A percentile compares a stretch with the other conserved stretches of the same genome.
These are phyloP conservation scores for Caenorhabditis inopinata DNA, from an alignment of 1,140 invertebrate genomes.

Conservation along the genomic window DNA sequence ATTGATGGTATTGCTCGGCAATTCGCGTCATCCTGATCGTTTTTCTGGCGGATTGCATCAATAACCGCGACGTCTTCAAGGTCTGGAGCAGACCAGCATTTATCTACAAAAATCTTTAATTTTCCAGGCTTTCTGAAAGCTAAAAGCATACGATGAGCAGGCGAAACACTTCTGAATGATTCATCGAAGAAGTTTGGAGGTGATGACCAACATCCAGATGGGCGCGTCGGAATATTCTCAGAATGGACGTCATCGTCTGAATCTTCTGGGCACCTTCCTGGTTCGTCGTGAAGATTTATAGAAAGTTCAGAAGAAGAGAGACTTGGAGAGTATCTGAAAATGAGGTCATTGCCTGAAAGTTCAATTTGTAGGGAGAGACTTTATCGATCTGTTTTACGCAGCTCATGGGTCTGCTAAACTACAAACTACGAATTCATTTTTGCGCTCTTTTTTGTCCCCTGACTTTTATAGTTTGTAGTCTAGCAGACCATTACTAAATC, in stretches of 20 bases:
- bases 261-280: background rate
- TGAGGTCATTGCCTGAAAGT: too few relatives aligned
- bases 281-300: background rate
- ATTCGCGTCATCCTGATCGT: background rate
- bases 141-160: background rate
- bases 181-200: conserved; percentile 29
- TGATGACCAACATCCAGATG: conserved; percentile 29
- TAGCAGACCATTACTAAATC: background rate
- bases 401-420: background rate
- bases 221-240: background rate
- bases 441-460: too few relatives aligned
- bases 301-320: background rate
- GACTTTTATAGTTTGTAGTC: background rate
- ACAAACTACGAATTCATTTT: too few relatives aligned
- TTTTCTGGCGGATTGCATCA: too few relatives aligned
- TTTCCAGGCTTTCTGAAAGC: too few relatives aligned
- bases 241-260: background rate
- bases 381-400: too few relatives aligned
- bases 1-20: background rate
- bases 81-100: conserved; percentile 40
- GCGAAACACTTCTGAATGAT: background rate
- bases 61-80: background rate
- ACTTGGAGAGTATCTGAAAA: background rate
- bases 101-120: conserved; percentile 1
- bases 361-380: too few relatives aligned